Evolutionary conservation across 2,113 vertebrate genomes (phyloP).

Genomic region (Ctenomys sociabilis): DNA sequence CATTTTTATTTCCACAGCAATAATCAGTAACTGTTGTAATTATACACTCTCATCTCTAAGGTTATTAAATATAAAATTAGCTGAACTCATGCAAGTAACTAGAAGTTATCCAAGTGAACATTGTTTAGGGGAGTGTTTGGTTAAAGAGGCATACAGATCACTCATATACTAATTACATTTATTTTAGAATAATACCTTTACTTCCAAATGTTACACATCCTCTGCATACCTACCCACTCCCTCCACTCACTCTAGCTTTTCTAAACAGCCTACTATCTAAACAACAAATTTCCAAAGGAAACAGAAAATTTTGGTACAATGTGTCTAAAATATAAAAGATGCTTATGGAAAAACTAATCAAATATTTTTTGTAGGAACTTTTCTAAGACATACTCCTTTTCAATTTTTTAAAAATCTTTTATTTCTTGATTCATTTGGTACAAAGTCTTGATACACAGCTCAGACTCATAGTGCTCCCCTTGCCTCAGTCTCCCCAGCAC

Average conservation of each 20-base stretch:
- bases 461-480: too few relatives aligned
- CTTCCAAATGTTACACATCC: neutral
- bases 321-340: neutral
- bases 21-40: constrained; percentile 54
- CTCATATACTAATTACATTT: neutral
- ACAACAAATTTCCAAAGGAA: neutral
- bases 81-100: constrained; percentile 50
- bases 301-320: neutral
- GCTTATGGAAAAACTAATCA: neutral
- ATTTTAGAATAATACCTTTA: neutral
- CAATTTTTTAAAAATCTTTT: too few relatives aligned
- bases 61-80: constrained; percentile 65
- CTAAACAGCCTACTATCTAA: neutral
- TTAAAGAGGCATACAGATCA: neutral
- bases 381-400: neutral
- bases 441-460: too few relatives aligned
- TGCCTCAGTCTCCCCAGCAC: too few relatives aligned
- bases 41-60: constrained; percentile 61
- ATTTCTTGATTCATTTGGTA: too few relatives aligned
- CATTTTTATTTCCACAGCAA: constrained; percentile 67
- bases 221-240: too few relatives aligned
- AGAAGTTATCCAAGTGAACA: constrained; percentile 10
- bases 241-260: neutral
- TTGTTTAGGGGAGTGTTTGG: constrained; percentile 34
- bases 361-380: neutral